phyloP scores from a whole-genome alignment of 2,888 invertebrate genomes.

The Ornithoptera priamus region DNA sequence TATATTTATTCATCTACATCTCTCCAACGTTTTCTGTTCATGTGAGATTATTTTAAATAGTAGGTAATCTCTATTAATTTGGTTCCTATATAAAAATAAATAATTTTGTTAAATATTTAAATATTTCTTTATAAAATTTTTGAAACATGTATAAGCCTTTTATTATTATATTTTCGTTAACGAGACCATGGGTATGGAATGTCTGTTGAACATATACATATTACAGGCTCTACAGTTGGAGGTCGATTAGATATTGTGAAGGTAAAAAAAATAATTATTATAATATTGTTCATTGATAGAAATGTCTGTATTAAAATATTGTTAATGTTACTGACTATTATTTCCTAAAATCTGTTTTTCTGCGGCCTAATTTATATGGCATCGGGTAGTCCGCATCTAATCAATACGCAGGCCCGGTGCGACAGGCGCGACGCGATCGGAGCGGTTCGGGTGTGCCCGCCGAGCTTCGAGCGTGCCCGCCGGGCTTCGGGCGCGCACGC shows the following conservation, averaged over 20 bases:
- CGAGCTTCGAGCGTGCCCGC: slow-evolving; percentile 45
- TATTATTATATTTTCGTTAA: no score
- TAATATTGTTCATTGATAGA: background rate
- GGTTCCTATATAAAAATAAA: background rate
- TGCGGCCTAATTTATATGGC: slow-evolving; percentile 79
- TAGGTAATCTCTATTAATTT: slow-evolving; percentile 43
- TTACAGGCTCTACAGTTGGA: no score
- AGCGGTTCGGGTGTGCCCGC: slow-evolving; percentile 56
- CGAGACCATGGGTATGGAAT: no score
- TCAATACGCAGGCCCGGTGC: slow-evolving; percentile 76
- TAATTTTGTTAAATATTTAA: background rate
- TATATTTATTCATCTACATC: slow-evolving; percentile 78
- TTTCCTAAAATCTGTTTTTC: slow-evolving; percentile 62
- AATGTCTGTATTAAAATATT: background rate
- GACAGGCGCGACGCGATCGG: slow-evolving; percentile 64
- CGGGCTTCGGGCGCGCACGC: slow-evolving; percentile 48
- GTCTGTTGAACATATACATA: no score
- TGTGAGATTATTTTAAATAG: slow-evolving; percentile 62
- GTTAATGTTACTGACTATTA: slow-evolving; percentile 23
- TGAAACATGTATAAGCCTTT: no score
- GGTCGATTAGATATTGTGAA: no score
- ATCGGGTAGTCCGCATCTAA: slow-evolving; percentile 80
- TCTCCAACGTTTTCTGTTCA: slow-evolving; percentile 56
- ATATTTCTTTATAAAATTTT: background rate
- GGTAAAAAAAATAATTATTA: no score